phyloP scores from a whole-genome alignment of 2,797 vertebrate species.

The Ispidina lecontei region DNA sequence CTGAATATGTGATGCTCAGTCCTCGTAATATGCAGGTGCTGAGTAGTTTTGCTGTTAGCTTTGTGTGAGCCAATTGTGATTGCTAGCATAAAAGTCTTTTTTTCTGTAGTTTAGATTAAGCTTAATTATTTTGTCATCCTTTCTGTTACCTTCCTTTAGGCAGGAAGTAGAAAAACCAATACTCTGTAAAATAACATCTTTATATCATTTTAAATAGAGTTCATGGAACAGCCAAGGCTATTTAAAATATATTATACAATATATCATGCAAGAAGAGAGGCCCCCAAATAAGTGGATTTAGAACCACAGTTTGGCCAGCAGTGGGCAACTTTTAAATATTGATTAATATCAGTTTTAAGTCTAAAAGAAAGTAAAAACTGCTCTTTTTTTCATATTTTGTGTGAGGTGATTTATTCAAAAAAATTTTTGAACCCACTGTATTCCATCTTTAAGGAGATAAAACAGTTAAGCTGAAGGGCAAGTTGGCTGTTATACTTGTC shows the following conservation, averaged over 20 bases:
- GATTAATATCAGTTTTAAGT: neutral
- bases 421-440: neutral
- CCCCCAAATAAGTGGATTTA: neutral
- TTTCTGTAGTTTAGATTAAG: neutral
- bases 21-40: neutral
- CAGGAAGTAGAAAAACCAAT: neutral
- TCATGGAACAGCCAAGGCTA: neutral
- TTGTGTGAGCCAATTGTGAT: neutral
- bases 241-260: neutral
- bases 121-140: neutral
- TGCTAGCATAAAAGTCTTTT: neutral
- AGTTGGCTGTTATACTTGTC: neutral
- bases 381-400: neutral
- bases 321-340: neutral
- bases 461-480: neutral
- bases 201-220: neutral
- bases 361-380: neutral
- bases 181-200: neutral
- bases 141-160: neutral
- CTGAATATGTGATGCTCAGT: fast-evolving
- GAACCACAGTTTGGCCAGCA: neutral
- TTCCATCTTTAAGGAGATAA: neutral
- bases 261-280: neutral
- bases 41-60: neutral
- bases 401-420: neutral